A percentile compares a stretch with the other conserved stretches of the same genome.
Conservation (phyloP, 2,797 vertebrate species). For the Tragelaphus oryx region DNA sequence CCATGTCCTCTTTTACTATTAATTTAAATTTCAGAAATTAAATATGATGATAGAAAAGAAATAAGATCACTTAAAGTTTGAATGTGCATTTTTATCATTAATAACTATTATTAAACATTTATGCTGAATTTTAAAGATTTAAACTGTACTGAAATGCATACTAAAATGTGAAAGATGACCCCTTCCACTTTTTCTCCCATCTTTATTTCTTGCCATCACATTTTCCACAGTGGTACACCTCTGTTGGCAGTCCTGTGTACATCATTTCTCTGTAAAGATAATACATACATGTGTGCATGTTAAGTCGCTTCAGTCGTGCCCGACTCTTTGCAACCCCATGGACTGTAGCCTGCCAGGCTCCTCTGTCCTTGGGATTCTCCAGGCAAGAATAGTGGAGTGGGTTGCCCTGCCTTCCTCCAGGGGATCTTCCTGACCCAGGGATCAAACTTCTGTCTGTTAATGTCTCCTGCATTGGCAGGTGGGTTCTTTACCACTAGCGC, state of each 20-base stretch:
- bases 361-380: neutral
- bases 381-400: neutral
- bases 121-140: constrained; percentile 17
- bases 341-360: neutral
- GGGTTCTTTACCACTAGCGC: neutral
- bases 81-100: constrained; percentile 35
- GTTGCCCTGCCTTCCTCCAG: neutral
- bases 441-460: neutral
- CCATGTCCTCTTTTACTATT: constrained; percentile 1
- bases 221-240: neutral
- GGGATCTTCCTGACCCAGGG: neutral
- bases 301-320: neutral
- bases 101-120: constrained; percentile 31
- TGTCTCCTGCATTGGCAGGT: neutral
- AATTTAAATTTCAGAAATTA: constrained; percentile 34
- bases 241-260: neutral
- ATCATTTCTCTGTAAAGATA: neutral
- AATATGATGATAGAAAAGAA: constrained; percentile 6
- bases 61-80: constrained; percentile 2
- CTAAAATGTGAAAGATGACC: neutral
- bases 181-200: rapidly evolving
- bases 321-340: neutral
- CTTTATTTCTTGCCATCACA: neutral
- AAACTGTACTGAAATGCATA: neutral
- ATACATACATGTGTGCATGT: neutral